Evolutionary conservation across 2,888 invertebrate species (phyloP), one percentile per base, ranked within the genome.

Genomic region (Sericinus montela): DNA sequence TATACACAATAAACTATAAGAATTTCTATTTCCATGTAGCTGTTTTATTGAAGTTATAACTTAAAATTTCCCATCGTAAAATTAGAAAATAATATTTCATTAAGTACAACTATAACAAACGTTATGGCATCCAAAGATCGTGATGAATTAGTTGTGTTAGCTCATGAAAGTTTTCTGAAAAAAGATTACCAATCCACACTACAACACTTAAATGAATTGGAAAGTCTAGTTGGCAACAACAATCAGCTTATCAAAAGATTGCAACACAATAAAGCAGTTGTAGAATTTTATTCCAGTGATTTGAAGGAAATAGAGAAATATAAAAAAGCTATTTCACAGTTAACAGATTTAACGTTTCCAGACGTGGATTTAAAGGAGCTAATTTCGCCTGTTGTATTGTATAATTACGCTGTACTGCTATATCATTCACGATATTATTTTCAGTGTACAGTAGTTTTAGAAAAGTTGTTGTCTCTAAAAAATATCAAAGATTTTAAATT

Each of bases 251-350:
- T 59, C 10, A 91, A 93, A 53, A 93, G 95, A 69, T 92, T 96
- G 1, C 89, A 91, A 37, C 96, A 96, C 66, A 98, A 98, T 71
- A 94, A 94, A 79, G 93, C 94, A 19, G 93, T 98, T 0, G 93
- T 93, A 0, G 95, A 96, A 67, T 97, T 94, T 76, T 95, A 93
- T 74, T 92, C 92, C 54, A 91, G 91, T 48, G 93, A 93, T 40
- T 90, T 94, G 65, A 94, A 92, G 59, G 93, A 94, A 63, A 92
- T 94, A 10, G 94, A 94, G 46, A 89, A 91, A 45, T 93, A 96
- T 63, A 91, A 93, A 54, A 93, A 93, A 63, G 90, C 91, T 44
- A 80, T 96, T 15, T 90, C 91, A 28, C 87, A 91, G 15, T 83
- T 94, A 37, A 91, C 91, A 45, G 90, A 90, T 1, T 87, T 91